phyloP scores from a whole-genome alignment of 2,113 vertebrate genomes.

The Osmerus eperlanus region DNA sequence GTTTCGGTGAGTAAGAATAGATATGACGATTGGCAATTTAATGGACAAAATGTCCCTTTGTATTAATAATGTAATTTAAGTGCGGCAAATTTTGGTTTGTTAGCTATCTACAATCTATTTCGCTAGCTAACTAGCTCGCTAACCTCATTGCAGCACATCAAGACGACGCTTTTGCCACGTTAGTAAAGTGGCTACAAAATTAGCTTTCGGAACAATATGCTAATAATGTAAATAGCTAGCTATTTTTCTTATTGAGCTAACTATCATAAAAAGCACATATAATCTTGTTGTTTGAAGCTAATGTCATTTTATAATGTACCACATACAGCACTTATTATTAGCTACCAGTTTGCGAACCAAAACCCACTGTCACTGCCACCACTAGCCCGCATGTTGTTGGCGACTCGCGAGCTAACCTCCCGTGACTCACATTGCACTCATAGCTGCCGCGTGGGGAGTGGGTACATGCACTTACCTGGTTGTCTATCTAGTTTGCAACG shows the following conservation, averaged over 20 bases:
- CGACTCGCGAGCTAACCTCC: too few relatives aligned
- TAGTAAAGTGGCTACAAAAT: conserved; percentile 50
- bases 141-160: conserved; percentile 62
- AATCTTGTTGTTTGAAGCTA: too few relatives aligned
- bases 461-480: too few relatives aligned
- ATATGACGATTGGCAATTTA: not conserved
- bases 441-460: too few relatives aligned
- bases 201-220: conserved; percentile 8
- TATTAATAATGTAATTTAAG: not conserved
- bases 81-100: not conserved
- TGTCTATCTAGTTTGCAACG: too few relatives aligned
- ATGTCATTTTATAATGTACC: too few relatives aligned
- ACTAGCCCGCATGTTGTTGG: too few relatives aligned
- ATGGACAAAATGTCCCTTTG: not conserved
- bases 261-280: too few relatives aligned
- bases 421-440: too few relatives aligned
- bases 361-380: too few relatives aligned
- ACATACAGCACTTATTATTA: too few relatives aligned
- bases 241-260: not conserved
- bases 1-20: not conserved
- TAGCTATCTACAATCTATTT: not conserved
- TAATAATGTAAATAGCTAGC: not conserved
- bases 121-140: conserved; percentile 46
- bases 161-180: conserved; percentile 58
- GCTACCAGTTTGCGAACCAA: too few relatives aligned